Percentiles rank a stretch among this genome's conserved stretches.
Evolutionary conservation across 92 coral and sea anemone species (phyloP).

Genomic region (Isaurus tuberculatus): DNA sequence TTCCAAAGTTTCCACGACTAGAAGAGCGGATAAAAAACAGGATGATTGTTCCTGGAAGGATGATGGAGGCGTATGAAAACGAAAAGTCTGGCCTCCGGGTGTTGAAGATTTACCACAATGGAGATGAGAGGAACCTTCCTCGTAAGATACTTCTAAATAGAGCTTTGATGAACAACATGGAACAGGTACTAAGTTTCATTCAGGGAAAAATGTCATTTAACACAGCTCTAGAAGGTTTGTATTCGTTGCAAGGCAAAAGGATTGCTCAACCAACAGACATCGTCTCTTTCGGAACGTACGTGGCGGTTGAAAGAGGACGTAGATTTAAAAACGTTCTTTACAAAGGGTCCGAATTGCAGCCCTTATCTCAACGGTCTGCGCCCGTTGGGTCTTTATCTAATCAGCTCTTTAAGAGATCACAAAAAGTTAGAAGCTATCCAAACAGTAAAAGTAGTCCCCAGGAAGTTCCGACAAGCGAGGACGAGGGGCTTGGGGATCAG

Average conservation of each 20-base stretch:
- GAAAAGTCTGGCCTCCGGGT: constrained; percentile 57
- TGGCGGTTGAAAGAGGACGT: constrained; percentile 65
- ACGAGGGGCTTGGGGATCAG: constrained; percentile 28
- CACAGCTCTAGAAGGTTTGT: constrained; percentile 56
- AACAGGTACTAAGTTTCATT: constrained; percentile 50
- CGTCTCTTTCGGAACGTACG: constrained; percentile 53
- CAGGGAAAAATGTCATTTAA: constrained; percentile 51
- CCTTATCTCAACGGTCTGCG: constrained; percentile 34
- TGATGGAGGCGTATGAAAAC: constrained; percentile 62
- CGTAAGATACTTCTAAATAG: constrained; percentile 56
- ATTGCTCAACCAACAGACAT: constrained; percentile 46
- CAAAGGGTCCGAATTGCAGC: constrained; percentile 4
- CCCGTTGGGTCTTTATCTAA: constrained; percentile 7
- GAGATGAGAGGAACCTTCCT: constrained; percentile 50
- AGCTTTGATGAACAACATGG: constrained; percentile 52
- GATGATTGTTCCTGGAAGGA: constrained; percentile 59
- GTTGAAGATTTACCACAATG: constrained; percentile 56
- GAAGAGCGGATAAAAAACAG: constrained; percentile 42
- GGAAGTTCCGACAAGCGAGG: constrained; percentile 4
- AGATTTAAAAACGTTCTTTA: constrained; percentile 66
- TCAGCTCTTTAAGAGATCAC: not conserved
- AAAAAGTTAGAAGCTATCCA: constrained; percentile 28
- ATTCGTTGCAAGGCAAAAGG: constrained; percentile 56
- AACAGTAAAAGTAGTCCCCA: constrained; percentile 38
- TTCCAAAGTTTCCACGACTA: constrained; percentile 41